These are phyloP conservation scores for Heliconius nattereri DNA, from an alignment of 1,140 invertebrate genomes.

Conservation along the genomic window DNA sequence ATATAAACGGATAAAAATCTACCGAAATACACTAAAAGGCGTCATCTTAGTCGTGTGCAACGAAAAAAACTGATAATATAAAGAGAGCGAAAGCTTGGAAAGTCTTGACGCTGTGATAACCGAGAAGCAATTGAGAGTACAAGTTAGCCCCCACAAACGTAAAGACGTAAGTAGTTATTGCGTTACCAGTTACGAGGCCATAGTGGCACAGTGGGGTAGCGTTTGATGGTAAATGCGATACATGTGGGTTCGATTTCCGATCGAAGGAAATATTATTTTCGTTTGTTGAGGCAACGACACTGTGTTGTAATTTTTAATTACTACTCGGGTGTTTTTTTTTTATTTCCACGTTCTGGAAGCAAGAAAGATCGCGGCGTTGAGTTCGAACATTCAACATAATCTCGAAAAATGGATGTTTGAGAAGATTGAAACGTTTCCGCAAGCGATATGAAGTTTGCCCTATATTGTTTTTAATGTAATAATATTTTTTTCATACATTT, in stretches of 20 bases:
- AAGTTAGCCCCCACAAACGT: conserved; percentile 50
- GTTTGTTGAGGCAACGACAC: neutral
- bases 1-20: neutral
- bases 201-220: neutral
- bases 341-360: too few relatives aligned
- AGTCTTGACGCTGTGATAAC: conserved; percentile 61
- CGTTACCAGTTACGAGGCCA: conserved; percentile 32
- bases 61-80: neutral
- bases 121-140: conserved; percentile 59
- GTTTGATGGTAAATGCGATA: neutral
- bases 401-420: too few relatives aligned
- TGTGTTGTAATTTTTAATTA: too few relatives aligned
- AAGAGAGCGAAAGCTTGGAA: conserved; percentile 73
- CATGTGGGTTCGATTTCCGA: neutral
- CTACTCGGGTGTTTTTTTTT: too few relatives aligned
- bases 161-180: conserved; percentile 62
- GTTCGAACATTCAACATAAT: too few relatives aligned
- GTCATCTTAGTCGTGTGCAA: neutral
- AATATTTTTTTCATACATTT: too few relatives aligned
- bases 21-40: neutral
- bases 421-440: too few relatives aligned
- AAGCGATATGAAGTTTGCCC: too few relatives aligned
- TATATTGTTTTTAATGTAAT: too few relatives aligned
- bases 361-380: too few relatives aligned
- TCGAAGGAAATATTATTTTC: neutral